Base-by-base conservation (phyloP, 2,113 vertebrate genomes). In the Opisthocomus hoazin region DNA sequence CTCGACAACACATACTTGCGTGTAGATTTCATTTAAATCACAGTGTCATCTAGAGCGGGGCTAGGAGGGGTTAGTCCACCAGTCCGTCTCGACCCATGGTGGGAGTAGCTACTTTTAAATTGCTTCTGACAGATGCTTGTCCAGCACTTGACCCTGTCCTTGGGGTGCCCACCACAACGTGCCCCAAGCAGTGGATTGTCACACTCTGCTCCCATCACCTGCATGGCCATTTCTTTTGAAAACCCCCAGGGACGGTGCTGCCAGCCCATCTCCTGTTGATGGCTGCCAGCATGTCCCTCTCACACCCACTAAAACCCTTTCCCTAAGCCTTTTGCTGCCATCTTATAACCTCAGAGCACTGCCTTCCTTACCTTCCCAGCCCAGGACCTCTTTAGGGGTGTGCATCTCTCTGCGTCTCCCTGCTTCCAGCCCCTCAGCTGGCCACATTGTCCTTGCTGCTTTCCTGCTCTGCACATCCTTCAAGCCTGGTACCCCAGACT, bases 11-110 rank as follows among this genome's bases (percentile, higher is more conserved):
- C 23, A 46, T 43, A 78, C 51, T 75, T 6, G 1, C n/a, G 43
- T 30, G 69, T 71, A 64, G 36, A 45, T 84, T 94, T 87, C 19
- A 53, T 78, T 87, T 79, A 82, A 84, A 64, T 76, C 69, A 90
- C n/a, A 79, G 56, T 9, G 6, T 43, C 32, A 85, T 29, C 50
- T 36, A 23, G 29, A 80, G 50, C 54, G 50, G 48, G 54, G 56
- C 45, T 80, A 46, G 78, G 12, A 80, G n/a, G 18, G 13, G 5
- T 78, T 63, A 39, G 29, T 68, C n/a, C 56, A 61, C 27, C 37
- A 21, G 34, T 12, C 29, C 0, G 0, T 10, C 17, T 21, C 12
- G 9, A n/a, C 39, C 58, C 46, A 11, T 32, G 34, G 74, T 41
- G 46, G 30, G 19, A 89, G 26, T 26, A 39, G 41, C 21, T 61